Base-by-base conservation (phyloP, 2,113 vertebrate genomes). In the Jaculus jaculus region DNA sequence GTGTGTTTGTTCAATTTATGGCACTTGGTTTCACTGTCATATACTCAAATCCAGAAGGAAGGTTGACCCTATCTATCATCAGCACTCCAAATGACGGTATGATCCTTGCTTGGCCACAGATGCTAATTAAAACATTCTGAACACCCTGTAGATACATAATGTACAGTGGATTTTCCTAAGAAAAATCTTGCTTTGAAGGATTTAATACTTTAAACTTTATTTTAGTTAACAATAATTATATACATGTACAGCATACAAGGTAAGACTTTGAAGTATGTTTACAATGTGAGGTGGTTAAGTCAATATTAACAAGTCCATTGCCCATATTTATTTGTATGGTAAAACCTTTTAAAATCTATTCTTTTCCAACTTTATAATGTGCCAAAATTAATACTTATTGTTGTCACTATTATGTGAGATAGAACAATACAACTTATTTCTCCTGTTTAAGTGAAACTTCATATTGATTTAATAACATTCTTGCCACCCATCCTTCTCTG, bases 121-220 rank as follows among this genome's bases (percentile, higher is more conserved):
- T 60, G 6, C 4, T n/a, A 81, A 65, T 93, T 65, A 0, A 13
- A 72, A 84, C 13, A 26, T 90, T 86, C 34, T 88, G 28, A 0
- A 61, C 42, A 16, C 37, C 34, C 18, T 47, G 39, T 61, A 21
- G 9, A 37, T 87, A n/a, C 37, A 30, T 91, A 91, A 87, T 23
- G 4, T 30, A 0, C 68, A 78, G 28, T 2, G 68, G 90, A 80
- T 84, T 5, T 54, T n/a, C 42, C 42, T 17, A 18, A 37, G 65
- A 69, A 90, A 90, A 74, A 81, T 79, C 21, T 72, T 94, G 3
- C 18, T 84, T 54, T 90, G 32, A 92, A 34, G 28, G 12, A 66
- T 4, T 60, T 0, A 37, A 39, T 68, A 28, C 15, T 75, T 91
- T 74, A 30, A 7, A 61, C 75, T 73, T 78, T 13, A 16, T 92